Evolutionary conservation across 2,113 vertebrate genomes (phyloP).

Genomic region (Pangasianodon hypophthalmus): DNA sequence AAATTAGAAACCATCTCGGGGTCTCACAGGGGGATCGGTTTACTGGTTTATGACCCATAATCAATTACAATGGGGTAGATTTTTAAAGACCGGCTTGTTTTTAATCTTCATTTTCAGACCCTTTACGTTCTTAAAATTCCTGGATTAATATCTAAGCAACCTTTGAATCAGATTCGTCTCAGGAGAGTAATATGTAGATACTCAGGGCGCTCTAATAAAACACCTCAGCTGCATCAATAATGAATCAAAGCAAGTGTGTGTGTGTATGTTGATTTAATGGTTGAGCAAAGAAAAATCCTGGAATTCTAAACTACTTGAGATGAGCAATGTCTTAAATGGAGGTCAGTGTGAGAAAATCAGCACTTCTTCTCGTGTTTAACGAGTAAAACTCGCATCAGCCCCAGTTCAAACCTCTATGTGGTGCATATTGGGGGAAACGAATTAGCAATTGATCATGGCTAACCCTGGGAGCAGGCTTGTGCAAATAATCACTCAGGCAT

Average conservation of each 20-base stretch:
- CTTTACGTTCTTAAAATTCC: background rate
- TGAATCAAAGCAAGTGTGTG: conserved; percentile 36
- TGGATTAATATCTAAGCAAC: conserved; percentile 21
- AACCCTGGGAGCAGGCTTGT: background rate
- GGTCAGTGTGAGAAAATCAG: background rate
- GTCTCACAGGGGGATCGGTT: background rate
- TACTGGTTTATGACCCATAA: background rate
- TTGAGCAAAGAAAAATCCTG: background rate
- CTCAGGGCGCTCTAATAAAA: background rate
- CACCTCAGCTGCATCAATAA: conserved; percentile 30
- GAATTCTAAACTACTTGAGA: background rate
- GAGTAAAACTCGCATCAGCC: background rate
- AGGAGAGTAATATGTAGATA: background rate
- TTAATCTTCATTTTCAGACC: background rate
- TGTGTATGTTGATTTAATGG: conserved; percentile 26
- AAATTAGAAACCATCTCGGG: background rate
- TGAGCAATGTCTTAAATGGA: background rate
- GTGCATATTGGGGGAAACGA: background rate
- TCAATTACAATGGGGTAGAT: background rate
- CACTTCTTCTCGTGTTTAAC: background rate
- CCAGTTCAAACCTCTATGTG: background rate
- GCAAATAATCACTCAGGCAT: background rate
- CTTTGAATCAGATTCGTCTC: background rate
- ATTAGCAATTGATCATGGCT: background rate
- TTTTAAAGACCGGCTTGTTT: background rate